These are phyloP conservation scores for Apocheima hispidaria DNA, from an alignment of 2,888 invertebrate species.

Conservation along the genomic window DNA sequence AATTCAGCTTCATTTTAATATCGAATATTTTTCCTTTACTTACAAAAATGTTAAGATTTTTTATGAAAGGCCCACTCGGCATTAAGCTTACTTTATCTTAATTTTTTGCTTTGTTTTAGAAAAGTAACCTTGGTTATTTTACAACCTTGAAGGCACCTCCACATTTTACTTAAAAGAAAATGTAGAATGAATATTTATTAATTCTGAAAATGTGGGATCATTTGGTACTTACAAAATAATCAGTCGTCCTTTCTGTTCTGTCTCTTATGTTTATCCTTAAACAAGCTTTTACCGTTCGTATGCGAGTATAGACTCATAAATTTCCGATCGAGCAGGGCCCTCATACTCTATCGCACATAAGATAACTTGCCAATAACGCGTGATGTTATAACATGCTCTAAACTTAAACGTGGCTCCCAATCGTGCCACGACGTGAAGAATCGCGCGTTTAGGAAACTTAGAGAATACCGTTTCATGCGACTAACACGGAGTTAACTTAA, in stretches of 20 bases:
- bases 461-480: no score
- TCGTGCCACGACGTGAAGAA: no score
- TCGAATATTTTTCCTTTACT: constrained; percentile 2
- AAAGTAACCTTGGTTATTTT: constrained; percentile 1
- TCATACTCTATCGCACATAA: no score
- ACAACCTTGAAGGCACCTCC: constrained; percentile 1
- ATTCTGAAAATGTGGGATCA: not conserved
- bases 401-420: no score
- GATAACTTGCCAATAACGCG: no score
- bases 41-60: not conserved
- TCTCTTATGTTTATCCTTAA: no score
- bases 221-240: not conserved
- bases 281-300: no score
- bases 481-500: no score
- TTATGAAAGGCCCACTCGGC: constrained; percentile 25
- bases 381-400: no score
- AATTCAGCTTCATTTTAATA: constrained; percentile 9
- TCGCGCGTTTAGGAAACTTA: no score
- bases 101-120: constrained; percentile 9
- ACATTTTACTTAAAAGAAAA: constrained; percentile 5
- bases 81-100: constrained; percentile 19
- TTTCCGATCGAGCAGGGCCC: no score
- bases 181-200: not conserved
- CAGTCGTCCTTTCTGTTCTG: not conserved
- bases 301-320: no score